Conservation (phyloP, 2,888 invertebrate species). For the Nemoura dubitans region DNA sequence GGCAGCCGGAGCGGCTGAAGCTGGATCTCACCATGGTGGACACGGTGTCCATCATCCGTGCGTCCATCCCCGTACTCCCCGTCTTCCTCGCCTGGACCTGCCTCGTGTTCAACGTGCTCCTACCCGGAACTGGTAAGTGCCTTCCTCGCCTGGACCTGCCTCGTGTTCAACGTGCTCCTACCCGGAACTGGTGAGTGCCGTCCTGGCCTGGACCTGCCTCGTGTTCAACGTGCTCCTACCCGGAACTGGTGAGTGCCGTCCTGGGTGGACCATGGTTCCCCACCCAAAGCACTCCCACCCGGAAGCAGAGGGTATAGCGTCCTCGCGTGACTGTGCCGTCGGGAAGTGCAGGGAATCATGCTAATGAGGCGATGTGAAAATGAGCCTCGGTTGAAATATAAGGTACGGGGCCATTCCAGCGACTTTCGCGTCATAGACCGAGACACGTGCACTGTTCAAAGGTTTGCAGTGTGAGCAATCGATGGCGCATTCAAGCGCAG, state of each 20-base stretch:
- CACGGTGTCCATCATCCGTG: constrained; percentile 86
- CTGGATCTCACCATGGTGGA: constrained; percentile 81
- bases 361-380: not conserved
- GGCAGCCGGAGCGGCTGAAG: constrained; percentile 75
- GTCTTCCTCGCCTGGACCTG: constrained; percentile 87
- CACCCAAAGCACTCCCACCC: constrained; percentile 82
- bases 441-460: too few relatives aligned
- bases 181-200: constrained; percentile 77
- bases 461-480: too few relatives aligned
- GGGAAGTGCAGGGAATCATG: not conserved
- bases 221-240: constrained; percentile 82
- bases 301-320: constrained; percentile 80
- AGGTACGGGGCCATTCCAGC: too few relatives aligned
- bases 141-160: constrained; percentile 68
- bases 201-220: constrained; percentile 71
- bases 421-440: too few relatives aligned
- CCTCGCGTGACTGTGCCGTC: not conserved
- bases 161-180: constrained; percentile 80
- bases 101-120: constrained; percentile 79
- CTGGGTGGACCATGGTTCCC: constrained; percentile 73
- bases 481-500: too few relatives aligned
- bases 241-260: constrained; percentile 71
- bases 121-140: constrained; percentile 79
- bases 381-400: not conserved
- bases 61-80: constrained; percentile 92